A percentile compares a stretch with the other conserved stretches of the same genome.
These are phyloP conservation scores for Actinostola sp. DNA, from an alignment of 92 coral and sea anemone genomes.

Conservation along the genomic window DNA sequence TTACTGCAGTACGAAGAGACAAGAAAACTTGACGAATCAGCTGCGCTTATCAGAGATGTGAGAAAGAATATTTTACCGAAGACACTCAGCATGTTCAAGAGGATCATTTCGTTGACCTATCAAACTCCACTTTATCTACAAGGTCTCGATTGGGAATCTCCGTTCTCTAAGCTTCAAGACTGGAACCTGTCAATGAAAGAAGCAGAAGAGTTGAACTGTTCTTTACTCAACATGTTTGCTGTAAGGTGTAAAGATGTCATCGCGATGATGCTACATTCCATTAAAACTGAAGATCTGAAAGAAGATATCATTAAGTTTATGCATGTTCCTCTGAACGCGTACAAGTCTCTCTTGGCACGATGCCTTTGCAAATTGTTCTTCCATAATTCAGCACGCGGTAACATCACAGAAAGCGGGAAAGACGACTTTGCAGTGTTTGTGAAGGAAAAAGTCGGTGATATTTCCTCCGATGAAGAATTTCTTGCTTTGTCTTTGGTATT, in stretches of 20 bases:
- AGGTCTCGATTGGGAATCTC: conserved; percentile 22
- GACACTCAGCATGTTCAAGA: conserved; percentile 40
- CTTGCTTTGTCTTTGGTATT: conserved; percentile 20
- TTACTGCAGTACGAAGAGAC: conserved; percentile 56
- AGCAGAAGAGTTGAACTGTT: conserved; percentile 40
- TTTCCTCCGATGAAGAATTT: conserved; percentile 34
- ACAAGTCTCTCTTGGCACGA: conserved; percentile 70
- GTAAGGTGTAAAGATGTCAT: conserved; percentile 55
- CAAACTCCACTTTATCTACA: conserved; percentile 34
- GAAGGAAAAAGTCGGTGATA: conserved; percentile 9
- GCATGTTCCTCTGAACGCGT: conserved; percentile 34
- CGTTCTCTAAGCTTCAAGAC: conserved; percentile 53
- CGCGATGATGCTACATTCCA: conserved; percentile 11
- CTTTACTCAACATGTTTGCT: neutral
- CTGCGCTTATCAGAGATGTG: conserved; percentile 48
- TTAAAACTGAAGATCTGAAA: neutral
- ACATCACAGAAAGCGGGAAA: no score
- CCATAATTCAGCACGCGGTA: neutral
- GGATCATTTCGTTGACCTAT: conserved; percentile 42
- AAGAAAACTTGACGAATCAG: conserved; percentile 57
- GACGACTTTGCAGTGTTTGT: conserved; percentile 52
- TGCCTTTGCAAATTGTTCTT: conserved; percentile 52
- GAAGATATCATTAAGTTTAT: conserved; percentile 19
- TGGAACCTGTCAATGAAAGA: conserved; percentile 3
- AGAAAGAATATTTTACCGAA: conserved; percentile 53